Base-by-base conservation (phyloP, 2,888 invertebrate species). In the Drosophila subquinaria region DNA sequence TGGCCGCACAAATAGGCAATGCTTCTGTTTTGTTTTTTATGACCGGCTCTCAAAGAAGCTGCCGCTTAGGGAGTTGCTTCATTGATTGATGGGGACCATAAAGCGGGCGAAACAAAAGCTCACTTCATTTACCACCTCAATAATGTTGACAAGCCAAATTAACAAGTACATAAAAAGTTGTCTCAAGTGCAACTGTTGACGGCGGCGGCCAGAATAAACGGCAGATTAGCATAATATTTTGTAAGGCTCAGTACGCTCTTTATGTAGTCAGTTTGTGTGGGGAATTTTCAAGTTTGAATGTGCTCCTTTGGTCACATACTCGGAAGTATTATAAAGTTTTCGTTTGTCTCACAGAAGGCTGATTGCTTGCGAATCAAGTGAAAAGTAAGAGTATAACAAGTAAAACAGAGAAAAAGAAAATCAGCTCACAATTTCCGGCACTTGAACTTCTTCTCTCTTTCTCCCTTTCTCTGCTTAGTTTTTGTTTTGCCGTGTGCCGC, bases 381-480 rank as follows among this genome's bases (percentile, higher is more conserved):
- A 38, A 42, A 69, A 61, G 47, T 52, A 17, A 33, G 50, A 20
- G 47, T 43, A 38, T 47, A 53, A 59, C 33, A 48, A 59, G 38
- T 11, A 23, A 20, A 48, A n/a, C 45, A 27, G 17, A 59, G 53
- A 50, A 50, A 48, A 56, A 36, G 50, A 69, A 70, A 73, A 76
- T 78, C 56, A 62, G 68, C 71, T 51, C 69, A 73, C 79, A 80
- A 81, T 82, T 81, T 87, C 88, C 82, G 88, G 66, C 76, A 80
- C 85, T 89, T 81, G 57, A 84, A 75, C 75, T 88, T 74, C 72
- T 56, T 30, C 20, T 30, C 30, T 30, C 30, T 8, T 5, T 30
- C 20, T 30, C 30, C 8, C 30, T 8, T 5, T 30, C 30, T 2
- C 23, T 17, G 38, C 17, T 67, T 23, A 15, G 43, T 45, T 48